Conservation (phyloP, 2,113 vertebrate genomes). For the Tenrec ecaudatus region DNA sequence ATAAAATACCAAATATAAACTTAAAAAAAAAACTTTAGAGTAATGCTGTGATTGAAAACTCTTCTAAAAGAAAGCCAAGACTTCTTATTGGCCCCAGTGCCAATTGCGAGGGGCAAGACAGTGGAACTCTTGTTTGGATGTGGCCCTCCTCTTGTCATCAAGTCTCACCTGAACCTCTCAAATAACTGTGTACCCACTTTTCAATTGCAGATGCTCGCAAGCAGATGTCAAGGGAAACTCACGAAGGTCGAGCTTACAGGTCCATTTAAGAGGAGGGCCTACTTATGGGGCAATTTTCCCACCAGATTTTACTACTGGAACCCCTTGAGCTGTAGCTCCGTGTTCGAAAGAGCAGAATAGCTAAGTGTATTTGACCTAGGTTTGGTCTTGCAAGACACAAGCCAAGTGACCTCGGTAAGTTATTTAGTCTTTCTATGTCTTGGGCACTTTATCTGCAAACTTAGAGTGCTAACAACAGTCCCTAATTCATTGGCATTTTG, state of each 20-base stretch:
- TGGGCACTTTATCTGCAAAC: conserved; percentile 21
- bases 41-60: background rate
- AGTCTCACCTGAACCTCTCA: conserved; percentile 32
- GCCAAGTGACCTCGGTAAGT: background rate
- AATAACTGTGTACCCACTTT: background rate
- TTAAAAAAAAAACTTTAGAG: background rate
- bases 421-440: background rate
- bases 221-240: background rate
- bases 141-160: background rate
- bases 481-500: conserved; percentile 13
- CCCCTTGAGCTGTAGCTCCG: background rate
- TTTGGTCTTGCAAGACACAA: conserved; percentile 38
- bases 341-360: background rate
- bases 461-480: background rate
- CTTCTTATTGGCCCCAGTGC: background rate
- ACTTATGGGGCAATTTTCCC: background rate
- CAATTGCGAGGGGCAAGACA: background rate
- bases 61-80: background rate
- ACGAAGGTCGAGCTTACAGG: background rate
- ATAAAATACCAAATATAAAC: no score
- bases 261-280: background rate
- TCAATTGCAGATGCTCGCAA: conserved; percentile 41
- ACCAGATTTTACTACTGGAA: background rate
- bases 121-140: conserved; percentile 1
- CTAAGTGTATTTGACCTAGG: background rate